phyloP scores from a whole-genome alignment of 2,797 vertebrate genomes.

The Characodon lateralis region DNA sequence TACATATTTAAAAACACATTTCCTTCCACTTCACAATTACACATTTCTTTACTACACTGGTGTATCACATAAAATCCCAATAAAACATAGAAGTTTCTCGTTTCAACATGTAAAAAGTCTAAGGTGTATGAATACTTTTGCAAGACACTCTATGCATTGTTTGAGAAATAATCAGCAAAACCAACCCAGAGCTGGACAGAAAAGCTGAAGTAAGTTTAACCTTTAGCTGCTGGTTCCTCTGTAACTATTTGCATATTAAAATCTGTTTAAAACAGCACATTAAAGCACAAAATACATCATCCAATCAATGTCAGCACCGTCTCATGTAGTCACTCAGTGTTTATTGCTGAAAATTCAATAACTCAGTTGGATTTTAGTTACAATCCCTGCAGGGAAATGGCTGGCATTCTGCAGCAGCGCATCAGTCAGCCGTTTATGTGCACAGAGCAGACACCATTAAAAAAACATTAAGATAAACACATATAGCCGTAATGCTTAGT shows the following conservation, averaged over 20 bases:
- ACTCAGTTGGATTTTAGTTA: conserved; percentile 63
- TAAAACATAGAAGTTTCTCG: too few relatives aligned
- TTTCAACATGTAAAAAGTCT: background rate
- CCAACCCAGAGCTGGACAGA: background rate
- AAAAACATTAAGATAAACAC: conserved; percentile 57
- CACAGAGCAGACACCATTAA: conserved; percentile 53
- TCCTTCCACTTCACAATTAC: too few relatives aligned
- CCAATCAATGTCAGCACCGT: conserved; percentile 20
- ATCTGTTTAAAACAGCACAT: background rate
- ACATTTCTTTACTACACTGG: too few relatives aligned
- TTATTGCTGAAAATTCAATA: conserved; percentile 76
- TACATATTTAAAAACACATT: background rate
- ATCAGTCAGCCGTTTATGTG: conserved; percentile 33
- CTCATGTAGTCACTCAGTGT: conserved; percentile 69
- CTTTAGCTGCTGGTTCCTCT: background rate
- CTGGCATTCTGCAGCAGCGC: conserved; percentile 46
- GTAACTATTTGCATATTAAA: background rate
- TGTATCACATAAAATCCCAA: background rate
- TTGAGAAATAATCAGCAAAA: background rate
- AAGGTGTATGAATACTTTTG: background rate
- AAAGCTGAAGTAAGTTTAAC: too few relatives aligned
- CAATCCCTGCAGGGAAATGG: conserved; percentile 66
- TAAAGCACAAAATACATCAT: conserved; percentile 5
- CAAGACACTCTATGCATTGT: background rate
- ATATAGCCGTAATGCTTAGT: conserved; percentile 48